Evolutionary conservation across 1,140 invertebrate species (phyloP).

Genomic region (Leptopilina clavipes): DNA sequence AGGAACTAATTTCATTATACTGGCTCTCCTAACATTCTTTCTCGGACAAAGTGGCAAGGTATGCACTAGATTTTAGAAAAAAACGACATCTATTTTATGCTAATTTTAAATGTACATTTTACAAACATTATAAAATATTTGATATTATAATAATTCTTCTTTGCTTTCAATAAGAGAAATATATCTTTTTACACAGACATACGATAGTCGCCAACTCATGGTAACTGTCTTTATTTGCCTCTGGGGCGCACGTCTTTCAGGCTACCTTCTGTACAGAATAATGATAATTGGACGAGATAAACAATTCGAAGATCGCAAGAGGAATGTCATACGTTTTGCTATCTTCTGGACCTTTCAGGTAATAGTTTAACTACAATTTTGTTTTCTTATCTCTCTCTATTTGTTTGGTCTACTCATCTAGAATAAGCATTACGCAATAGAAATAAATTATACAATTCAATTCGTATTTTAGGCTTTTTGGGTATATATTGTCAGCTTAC

Average conservation of each 20-base stretch:
- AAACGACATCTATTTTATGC: too few species aligned
- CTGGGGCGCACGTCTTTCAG: slow-evolving; percentile 89
- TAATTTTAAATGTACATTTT: too few species aligned
- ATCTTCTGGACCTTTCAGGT: slow-evolving; percentile 95
- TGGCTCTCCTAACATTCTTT: slow-evolving; percentile 90
- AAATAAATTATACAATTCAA: background rate
- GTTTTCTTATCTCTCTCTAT: too few species aligned
- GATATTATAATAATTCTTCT: too few species aligned
- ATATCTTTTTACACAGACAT: slow-evolving; percentile 76
- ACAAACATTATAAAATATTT: too few species aligned
- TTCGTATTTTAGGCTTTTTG: slow-evolving; percentile 85
- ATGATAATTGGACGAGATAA: slow-evolving; percentile 92
- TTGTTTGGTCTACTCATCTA: too few species aligned
- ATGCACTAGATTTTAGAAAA: slow-evolving; percentile 41
- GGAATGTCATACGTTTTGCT: slow-evolving; percentile 89
- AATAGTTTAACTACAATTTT: too few species aligned
- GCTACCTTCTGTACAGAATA: slow-evolving; percentile 90
- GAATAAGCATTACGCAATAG: background rate
- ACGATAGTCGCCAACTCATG: slow-evolving; percentile 90
- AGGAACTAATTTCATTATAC: slow-evolving; percentile 92
- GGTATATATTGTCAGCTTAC: slow-evolving; percentile 93
- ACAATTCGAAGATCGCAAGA: slow-evolving; percentile 90
- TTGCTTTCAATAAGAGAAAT: too few species aligned
- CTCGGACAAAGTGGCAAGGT: slow-evolving; percentile 86
- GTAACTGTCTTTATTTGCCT: slow-evolving; percentile 89